phyloP scores from a whole-genome alignment of 2,113 vertebrate species.

The Gallinago paraguaiae region DNA sequence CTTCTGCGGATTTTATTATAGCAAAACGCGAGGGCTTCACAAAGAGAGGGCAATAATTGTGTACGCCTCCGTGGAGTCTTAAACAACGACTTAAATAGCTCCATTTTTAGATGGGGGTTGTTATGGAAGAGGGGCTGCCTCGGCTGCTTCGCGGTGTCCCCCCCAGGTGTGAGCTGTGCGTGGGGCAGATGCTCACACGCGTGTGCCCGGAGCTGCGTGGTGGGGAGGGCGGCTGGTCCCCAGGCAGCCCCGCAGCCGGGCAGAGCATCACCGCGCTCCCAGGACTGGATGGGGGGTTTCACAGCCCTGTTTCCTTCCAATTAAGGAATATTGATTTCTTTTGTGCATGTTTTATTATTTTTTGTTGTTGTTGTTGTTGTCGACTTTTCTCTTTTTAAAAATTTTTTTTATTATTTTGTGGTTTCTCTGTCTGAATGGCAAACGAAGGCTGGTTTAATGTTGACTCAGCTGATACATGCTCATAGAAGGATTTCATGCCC shows the following conservation, averaged over 20 bases:
- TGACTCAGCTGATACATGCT: background rate
- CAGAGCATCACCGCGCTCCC: background rate
- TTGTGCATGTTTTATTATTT: background rate
- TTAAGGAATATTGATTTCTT: background rate
- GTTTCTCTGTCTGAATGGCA: background rate
- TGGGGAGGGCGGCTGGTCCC: background rate
- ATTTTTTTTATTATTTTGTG: background rate
- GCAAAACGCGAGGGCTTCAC: background rate
- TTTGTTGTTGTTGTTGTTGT: background rate
- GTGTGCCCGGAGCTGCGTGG: background rate
- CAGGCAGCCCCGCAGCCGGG: background rate
- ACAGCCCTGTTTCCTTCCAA: background rate
- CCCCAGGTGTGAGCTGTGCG: background rate
- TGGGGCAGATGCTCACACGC: background rate
- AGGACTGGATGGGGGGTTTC: background rate
- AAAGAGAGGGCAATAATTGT: background rate
- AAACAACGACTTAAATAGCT: background rate
- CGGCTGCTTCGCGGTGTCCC: background rate
- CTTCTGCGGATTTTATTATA: background rate
- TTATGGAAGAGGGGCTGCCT: accelerated
- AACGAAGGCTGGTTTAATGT: background rate
- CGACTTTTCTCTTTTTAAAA: background rate
- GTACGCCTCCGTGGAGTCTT: accelerated
- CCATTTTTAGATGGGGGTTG: background rate
- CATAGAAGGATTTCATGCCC: background rate